phyloP scores from a whole-genome alignment of 2,113 vertebrate genomes.

The Podarcis cretensis region DNA sequence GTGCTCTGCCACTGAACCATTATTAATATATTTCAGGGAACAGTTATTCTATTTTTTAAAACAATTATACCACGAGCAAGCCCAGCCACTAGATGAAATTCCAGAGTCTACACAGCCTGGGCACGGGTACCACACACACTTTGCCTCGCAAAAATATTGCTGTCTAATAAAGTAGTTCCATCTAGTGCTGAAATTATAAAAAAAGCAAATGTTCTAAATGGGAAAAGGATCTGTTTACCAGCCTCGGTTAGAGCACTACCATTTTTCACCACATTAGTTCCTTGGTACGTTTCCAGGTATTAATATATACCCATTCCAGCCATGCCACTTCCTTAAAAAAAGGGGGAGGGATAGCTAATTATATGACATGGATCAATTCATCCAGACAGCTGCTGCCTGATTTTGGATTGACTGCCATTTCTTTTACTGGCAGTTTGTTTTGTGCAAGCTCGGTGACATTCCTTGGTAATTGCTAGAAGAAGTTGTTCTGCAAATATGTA shows the following conservation, averaged over 20 bases:
- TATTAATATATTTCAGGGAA: too few species aligned
- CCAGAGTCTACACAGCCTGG: not conserved
- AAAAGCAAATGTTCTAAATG: not conserved
- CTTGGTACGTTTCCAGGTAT: not conserved
- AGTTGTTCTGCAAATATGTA: rapidly evolving
- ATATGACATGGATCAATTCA: not conserved
- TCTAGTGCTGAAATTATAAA: not conserved
- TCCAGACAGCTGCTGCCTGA: not conserved
- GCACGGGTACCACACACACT: not conserved
- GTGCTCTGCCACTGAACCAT: not conserved
- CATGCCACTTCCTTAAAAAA: not conserved
- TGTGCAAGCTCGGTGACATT: not conserved
- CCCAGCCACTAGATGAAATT: not conserved
- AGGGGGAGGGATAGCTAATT: not conserved
- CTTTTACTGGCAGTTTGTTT: not conserved
- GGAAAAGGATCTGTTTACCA: not conserved
- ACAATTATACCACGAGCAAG: not conserved
- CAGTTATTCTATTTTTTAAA: not conserved
- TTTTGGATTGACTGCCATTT: constrained; percentile 3
- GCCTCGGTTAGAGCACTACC: not conserved
- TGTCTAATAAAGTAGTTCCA: not conserved
- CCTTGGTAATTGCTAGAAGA: not conserved
- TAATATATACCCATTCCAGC: not conserved
- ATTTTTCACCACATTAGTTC: not conserved
- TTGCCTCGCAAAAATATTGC: not conserved